Evolutionary conservation across 2,113 vertebrate species (phyloP).

Genomic region (Pollachius pollachius): DNA sequence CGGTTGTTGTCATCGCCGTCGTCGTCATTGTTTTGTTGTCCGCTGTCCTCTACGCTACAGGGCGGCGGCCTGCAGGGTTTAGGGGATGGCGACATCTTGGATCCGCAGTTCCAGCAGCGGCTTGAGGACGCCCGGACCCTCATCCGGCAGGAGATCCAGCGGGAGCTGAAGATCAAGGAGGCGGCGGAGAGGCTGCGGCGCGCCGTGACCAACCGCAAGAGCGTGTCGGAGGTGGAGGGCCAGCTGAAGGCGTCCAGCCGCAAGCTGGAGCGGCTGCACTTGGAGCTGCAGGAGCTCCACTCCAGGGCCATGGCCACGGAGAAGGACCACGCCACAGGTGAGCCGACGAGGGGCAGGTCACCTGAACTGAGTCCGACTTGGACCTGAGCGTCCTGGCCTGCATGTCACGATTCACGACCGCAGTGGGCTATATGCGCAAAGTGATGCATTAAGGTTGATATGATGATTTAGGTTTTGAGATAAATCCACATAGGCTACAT

Average conservation of each 20-base stretch:
- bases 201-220: conserved; percentile 70
- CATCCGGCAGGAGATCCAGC: conserved; percentile 75
- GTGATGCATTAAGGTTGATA: too few relatives aligned
- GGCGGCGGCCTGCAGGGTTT: conserved; percentile 47
- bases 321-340: conserved; percentile 56
- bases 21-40: not conserved
- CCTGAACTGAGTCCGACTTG: too few relatives aligned
- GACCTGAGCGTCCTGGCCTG: too few relatives aligned
- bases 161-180: conserved; percentile 79
- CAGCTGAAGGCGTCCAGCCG: conserved; percentile 69
- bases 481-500: too few relatives aligned
- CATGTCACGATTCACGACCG: too few relatives aligned
- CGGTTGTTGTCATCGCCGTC: not conserved
- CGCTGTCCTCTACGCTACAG: conserved; percentile 39
- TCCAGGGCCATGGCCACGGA: conserved; percentile 71
- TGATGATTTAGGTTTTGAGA: too few relatives aligned
- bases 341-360: not conserved
- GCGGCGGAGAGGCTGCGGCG: conserved; percentile 70
- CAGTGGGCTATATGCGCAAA: too few relatives aligned
- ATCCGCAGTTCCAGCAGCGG: conserved; percentile 74
- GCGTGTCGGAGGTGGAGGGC: conserved; percentile 69
- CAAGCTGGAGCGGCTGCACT: conserved; percentile 72
- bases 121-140: conserved; percentile 66
- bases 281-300: conserved; percentile 75
- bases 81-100: conserved; percentile 69